Evolutionary conservation across 2,888 invertebrate species (phyloP).

Genomic region (Sylvicola fuscatus): DNA sequence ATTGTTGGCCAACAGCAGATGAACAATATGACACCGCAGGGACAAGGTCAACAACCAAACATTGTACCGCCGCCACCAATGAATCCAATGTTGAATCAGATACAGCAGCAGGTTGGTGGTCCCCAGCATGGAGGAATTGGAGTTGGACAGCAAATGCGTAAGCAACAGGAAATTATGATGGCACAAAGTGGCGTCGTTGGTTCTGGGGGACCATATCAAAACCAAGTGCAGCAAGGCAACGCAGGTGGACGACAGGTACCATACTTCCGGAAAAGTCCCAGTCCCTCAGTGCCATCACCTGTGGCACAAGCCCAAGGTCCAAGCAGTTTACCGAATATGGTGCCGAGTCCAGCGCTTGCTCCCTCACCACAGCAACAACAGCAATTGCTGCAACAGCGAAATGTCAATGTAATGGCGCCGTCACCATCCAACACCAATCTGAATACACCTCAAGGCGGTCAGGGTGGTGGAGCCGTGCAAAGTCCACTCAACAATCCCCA

Average conservation of each 20-base stretch:
- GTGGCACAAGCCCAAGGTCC: conserved; percentile 33
- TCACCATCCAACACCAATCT: conserved; percentile 69
- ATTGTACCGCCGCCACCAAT: conserved; percentile 12
- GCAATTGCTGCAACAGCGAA: neutral
- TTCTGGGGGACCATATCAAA: neutral
- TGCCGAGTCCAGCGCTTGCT: conserved; percentile 44
- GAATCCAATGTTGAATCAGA: conserved; percentile 19
- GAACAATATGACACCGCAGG: neutral
- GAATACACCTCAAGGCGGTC: conserved; percentile 48
- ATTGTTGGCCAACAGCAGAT: no score
- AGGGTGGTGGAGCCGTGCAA: conserved; percentile 31
- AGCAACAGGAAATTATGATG: conserved; percentile 4
- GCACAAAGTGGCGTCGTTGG: neutral
- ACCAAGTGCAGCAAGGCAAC: conserved; percentile 9
- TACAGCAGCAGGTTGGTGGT: conserved; percentile 13
- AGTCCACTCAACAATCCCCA: conserved; percentile 39
- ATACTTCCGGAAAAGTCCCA: conserved; percentile 60
- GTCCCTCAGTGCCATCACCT: conserved; percentile 52
- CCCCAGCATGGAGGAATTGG: conserved; percentile 11
- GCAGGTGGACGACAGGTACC: conserved; percentile 4
- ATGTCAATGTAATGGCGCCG: conserved; percentile 33
- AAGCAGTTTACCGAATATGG: conserved; percentile 30
- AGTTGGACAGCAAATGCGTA: conserved; percentile 9
- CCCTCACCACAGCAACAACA: conserved; percentile 32
- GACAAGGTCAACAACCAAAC: neutral